Evolutionary conservation across 2,113 vertebrate genomes (phyloP), one percentile per base, ranked within the genome.

Genomic region (Vulpes vulpes): DNA sequence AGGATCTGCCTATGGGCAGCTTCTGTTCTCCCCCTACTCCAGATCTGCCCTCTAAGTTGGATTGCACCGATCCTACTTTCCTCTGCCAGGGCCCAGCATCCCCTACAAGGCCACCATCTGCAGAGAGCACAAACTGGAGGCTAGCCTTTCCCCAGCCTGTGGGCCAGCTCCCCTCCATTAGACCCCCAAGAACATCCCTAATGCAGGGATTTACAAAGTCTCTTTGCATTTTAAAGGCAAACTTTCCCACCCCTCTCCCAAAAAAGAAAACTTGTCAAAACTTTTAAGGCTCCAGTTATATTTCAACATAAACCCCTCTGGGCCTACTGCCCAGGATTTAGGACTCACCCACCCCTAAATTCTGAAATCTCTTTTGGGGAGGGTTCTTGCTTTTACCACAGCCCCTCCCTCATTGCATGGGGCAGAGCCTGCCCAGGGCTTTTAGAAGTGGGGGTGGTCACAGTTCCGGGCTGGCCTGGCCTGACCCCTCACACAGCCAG

Each of bases 381-480:
- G 20, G 43, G 30, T 14, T 91, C 93, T 82, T 69, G 89, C 60
- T 69, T 96, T 74, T 7, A 62, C 83, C 85, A 57, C 38, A 43
- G 73, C 64, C 59, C 38, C 79, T 74, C 57, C 95, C 59, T 96
- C 11, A 2, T 32, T 14, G 20, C n/a, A 30, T 7, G 30, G 22
- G 32, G 17, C 51, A 71, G 53, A 38, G 51, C 43, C 74, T 43
- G 43, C 64, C 55, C 32, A 35, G 87, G 76, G 35, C 76, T 80
- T 55, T 88, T 27, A n/a, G 64, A 65, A 67, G 65, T 19, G 15
- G 79, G 87, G 38, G 67, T 74, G 65, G 38, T 92, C 96, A 89
- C 20, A 83, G 74, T 32, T 62, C 49, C 7, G 1, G 89, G 30
- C n/a, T 89, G 97, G 73, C 97, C 98, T n/a, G 27, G 78, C 60